phyloP scores from a whole-genome alignment of 2,797 vertebrate genomes.

The Cottoperca gobio region DNA sequence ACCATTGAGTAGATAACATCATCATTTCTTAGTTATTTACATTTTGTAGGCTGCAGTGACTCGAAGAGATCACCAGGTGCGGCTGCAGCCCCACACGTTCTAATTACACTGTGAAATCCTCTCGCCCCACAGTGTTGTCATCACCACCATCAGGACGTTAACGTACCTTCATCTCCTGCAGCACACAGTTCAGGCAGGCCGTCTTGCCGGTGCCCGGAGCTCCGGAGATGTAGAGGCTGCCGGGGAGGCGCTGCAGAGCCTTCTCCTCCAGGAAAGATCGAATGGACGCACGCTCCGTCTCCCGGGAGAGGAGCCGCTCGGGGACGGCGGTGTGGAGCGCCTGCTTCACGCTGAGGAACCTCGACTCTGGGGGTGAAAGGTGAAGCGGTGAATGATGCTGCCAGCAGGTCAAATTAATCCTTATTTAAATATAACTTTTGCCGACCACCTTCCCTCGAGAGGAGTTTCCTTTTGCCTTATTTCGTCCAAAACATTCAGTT shows the following conservation, averaged over 20 bases:
- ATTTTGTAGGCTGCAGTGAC: too few species aligned
- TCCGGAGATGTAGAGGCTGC: slow-evolving; percentile 95
- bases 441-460: too few species aligned
- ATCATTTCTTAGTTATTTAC: too few species aligned
- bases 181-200: slow-evolving; percentile 89
- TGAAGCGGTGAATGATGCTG: not conserved
- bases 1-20: too few species aligned
- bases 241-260: slow-evolving; percentile 78
- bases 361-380: slow-evolving; percentile 77
- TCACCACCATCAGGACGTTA: too few species aligned
- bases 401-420: not conserved
- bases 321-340: slow-evolving; percentile 91
- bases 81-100: too few species aligned
- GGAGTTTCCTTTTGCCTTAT: too few species aligned
- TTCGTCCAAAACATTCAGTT: too few species aligned
- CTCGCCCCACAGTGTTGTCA: too few species aligned
- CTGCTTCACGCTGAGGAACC: slow-evolving; percentile 90
- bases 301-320: slow-evolving; percentile 88
- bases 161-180: slow-evolving; percentile 89
- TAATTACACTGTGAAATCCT: too few species aligned
- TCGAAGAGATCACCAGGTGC: too few species aligned
- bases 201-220: slow-evolving; percentile 96
- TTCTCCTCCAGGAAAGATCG: slow-evolving; percentile 87
- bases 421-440: too few species aligned
- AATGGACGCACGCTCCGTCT: slow-evolving; percentile 84